Base-by-base conservation (phyloP, 2,888 invertebrate species). In the Actias luna region DNA sequence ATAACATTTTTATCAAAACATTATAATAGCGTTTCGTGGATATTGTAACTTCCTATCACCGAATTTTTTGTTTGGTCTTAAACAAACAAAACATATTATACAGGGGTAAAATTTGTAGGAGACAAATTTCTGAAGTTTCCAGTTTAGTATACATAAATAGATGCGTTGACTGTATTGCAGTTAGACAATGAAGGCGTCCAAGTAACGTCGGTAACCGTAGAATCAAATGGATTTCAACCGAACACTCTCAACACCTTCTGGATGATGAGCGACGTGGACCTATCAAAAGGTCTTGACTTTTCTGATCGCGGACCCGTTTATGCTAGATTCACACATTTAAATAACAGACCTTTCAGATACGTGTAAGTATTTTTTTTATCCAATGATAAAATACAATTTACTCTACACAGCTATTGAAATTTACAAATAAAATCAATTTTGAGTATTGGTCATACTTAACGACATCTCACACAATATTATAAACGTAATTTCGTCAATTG, bases 281-380 rank as follows among this genome's bases (percentile, higher is more conserved):
- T 98, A 57, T 96, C 96, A 0, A 94, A 96, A 29, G 97, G 97
- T 0, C 91, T 98, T 61, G 97, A 98, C 87, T 97, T 97, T 84
- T 93, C 93, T 2, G 82, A 89, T 82, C 93, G 96, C 36, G 96
- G 96, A 0, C 83, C 95, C 0, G 94, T 97, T 1, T 94, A 94
- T 59, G 96, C 95, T 0, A 91, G 95, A 29, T 95, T 96, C 82
- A 96, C 95, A 0, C 97, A 97, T 85, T 92, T 97, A 65, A 96
- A 97, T 85, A 95, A 97, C 77, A 90, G 94, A 5, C 94, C 94
- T 0, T 97, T 95, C 90, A 89, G 88, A 42, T 97, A 96, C 77
- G 94, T 88, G 93, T 93, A 68, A 83, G 89, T 42, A 22, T 33
- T 33, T 22, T 18, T 33, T 2, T n/a, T 4, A 31, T 33, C 12